Percentiles rank a stretch among this genome's conserved stretches.
Conservation (phyloP, 2,113 vertebrate species). For the Mystacornis crossleyi region DNA sequence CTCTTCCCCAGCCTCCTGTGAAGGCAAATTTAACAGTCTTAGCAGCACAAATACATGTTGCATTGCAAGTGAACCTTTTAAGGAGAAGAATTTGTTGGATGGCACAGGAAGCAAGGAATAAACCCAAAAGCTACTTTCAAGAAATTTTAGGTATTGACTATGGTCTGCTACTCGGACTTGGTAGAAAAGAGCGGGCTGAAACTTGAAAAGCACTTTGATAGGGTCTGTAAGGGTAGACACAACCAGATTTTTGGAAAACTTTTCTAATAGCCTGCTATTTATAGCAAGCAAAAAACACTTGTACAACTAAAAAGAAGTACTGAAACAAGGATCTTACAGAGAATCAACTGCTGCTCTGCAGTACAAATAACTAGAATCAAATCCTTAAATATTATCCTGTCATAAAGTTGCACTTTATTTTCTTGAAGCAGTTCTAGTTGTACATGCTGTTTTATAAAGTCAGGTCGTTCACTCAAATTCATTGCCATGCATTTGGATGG, state of each 20-base stretch:
- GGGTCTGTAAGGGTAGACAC: not conserved
- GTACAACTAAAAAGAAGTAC: not conserved
- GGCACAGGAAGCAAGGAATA: not conserved
- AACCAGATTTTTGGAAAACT: not conserved
- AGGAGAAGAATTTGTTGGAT: not conserved
- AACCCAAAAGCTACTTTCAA: not conserved
- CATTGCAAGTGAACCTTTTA: not conserved
- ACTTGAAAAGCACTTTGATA: not conserved
- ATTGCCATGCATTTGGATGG: not conserved
- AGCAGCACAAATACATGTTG: not conserved
- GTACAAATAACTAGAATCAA: not conserved
- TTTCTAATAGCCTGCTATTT: not conserved
- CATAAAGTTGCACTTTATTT: not conserved
- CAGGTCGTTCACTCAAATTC: not conserved
- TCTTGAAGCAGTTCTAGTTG: not conserved
- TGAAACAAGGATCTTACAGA: not conserved
- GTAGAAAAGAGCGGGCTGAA: not conserved
- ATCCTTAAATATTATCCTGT: not conserved
- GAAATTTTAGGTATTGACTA: not conserved
- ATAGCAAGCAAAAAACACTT: not conserved
- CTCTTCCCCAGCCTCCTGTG: accelerated
- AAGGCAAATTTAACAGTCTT: not conserved
- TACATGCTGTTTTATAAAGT: not conserved
- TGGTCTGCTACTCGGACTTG: not conserved
- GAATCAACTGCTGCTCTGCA: not conserved